Conservation (phyloP, 2,113 vertebrate species). For the Acanthochromis polyacanthus region DNA sequence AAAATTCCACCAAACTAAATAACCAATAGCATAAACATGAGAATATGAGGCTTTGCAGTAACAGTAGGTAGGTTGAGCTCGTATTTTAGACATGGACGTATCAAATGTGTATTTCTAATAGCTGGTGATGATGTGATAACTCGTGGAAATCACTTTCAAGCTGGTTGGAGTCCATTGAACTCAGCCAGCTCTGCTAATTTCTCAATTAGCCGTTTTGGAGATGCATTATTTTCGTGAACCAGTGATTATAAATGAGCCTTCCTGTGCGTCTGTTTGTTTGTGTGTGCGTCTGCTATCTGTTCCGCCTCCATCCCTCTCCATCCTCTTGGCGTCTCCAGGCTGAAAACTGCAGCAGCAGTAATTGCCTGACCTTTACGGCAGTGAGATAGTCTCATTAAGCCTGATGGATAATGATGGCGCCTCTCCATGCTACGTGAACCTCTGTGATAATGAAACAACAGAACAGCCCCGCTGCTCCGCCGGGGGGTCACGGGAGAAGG, state of each 20-base stretch:
- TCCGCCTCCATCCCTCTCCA: slow-evolving; percentile 65
- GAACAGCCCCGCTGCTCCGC: slow-evolving; percentile 78
- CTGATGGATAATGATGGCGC: slow-evolving; percentile 93
- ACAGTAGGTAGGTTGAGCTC: too few relatives aligned
- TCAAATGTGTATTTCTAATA: too few relatives aligned
- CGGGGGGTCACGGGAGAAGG: slow-evolving; percentile 74
- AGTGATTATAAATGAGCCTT: slow-evolving; percentile 13
- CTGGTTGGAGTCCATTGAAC: too few relatives aligned
- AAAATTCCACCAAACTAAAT: too few relatives aligned
- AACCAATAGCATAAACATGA: too few relatives aligned
- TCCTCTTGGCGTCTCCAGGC: slow-evolving; percentile 85
- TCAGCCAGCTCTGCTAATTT: background rate
- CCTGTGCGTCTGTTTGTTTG: slow-evolving; percentile 38
- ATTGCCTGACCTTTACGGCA: slow-evolving; percentile 99
- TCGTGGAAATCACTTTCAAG: too few relatives aligned
- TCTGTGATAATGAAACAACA: slow-evolving; percentile 98
- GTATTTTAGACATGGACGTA: too few relatives aligned
- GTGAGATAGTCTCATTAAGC: slow-evolving; percentile 98
- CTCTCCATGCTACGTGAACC: slow-evolving; percentile 94
- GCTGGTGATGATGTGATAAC: too few relatives aligned
- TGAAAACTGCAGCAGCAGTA: slow-evolving; percentile 97
- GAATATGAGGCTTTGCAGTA: too few relatives aligned
- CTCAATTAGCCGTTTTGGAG: background rate
- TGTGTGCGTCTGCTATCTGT: slow-evolving; percentile 50
- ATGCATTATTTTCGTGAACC: slow-evolving; percentile 6